phyloP scores from a whole-genome alignment of 2,797 vertebrate species.

The Silurus aristotelis region DNA sequence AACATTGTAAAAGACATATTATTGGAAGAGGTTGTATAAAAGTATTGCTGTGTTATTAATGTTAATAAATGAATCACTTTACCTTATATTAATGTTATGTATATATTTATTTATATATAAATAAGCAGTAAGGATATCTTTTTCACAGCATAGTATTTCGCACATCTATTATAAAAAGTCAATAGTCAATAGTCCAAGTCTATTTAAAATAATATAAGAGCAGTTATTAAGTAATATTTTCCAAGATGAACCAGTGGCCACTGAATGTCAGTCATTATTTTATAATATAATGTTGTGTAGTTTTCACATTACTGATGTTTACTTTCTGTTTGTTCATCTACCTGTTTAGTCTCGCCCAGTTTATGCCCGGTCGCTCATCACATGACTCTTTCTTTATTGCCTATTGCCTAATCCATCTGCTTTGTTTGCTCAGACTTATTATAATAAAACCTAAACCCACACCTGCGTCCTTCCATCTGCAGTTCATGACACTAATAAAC shows the following conservation, averaged over 20 bases:
- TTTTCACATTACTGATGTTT: background rate
- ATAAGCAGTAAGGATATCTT: background rate
- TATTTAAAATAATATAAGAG: background rate
- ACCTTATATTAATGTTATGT: too few relatives aligned
- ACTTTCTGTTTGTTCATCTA: background rate
- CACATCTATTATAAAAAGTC: background rate
- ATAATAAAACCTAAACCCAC: constrained; percentile 20
- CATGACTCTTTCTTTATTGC: constrained; percentile 14
- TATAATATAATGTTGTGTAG: background rate
- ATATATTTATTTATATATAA: background rate
- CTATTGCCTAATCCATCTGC: constrained; percentile 28
- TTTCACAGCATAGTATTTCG: background rate
- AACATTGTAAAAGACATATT: background rate
- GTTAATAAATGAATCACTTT: background rate
- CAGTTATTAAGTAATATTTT: background rate
- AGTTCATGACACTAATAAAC: constrained; percentile 21
- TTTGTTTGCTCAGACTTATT: constrained; percentile 17
- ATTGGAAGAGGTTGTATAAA: background rate
- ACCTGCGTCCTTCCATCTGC: constrained; percentile 17
- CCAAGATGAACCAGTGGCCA: background rate
- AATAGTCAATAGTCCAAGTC: background rate
- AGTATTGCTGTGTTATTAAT: background rate
- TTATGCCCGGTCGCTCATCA: background rate
- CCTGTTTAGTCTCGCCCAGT: background rate
- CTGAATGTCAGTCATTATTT: background rate